A percentile compares a stretch with the other conserved stretches of the same genome.
Conservation (phyloP, 2,113 vertebrate genomes). For the Megaceryle maxima region DNA sequence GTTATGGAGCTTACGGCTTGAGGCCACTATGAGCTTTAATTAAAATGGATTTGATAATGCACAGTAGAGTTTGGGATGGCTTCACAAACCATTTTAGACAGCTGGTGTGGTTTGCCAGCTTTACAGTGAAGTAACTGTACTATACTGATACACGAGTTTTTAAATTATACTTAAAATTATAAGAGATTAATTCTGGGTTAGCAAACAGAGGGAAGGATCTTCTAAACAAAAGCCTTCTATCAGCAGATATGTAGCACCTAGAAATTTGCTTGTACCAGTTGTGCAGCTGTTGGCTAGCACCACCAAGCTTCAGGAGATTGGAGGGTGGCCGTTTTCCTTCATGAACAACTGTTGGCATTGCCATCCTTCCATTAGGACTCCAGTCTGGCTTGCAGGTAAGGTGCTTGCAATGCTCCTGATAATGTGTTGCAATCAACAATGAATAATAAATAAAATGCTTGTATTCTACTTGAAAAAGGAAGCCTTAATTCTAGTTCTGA, state of each 20-base stretch:
- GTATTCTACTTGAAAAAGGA: neutral
- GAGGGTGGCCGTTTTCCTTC: neutral
- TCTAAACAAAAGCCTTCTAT: neutral
- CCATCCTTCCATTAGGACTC: neutral
- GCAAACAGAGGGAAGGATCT: neutral
- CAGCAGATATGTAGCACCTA: neutral
- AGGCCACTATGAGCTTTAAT: slow-evolving; percentile 63
- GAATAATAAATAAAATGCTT: neutral
- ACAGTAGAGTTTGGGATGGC: neutral
- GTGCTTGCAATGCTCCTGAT: neutral
- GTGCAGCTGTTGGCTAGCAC: neutral
- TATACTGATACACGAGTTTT: neutral
- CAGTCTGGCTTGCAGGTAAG: neutral
- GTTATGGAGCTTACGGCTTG: slow-evolving; percentile 18
- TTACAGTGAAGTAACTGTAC: neutral
- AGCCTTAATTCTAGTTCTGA: neutral
- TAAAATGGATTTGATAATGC: slow-evolving; percentile 47
- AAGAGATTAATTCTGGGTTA: neutral
- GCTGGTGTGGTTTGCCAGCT: neutral
- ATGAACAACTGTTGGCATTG: neutral
- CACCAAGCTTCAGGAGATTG: neutral
- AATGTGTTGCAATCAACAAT: rapidly evolving
- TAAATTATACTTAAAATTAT: neutral
- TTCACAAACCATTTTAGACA: slow-evolving; percentile 15
- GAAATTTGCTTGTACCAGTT: neutral